Base-by-base conservation (phyloP, 1,140 invertebrate genomes). In the Procambarus virginalis region DNA sequence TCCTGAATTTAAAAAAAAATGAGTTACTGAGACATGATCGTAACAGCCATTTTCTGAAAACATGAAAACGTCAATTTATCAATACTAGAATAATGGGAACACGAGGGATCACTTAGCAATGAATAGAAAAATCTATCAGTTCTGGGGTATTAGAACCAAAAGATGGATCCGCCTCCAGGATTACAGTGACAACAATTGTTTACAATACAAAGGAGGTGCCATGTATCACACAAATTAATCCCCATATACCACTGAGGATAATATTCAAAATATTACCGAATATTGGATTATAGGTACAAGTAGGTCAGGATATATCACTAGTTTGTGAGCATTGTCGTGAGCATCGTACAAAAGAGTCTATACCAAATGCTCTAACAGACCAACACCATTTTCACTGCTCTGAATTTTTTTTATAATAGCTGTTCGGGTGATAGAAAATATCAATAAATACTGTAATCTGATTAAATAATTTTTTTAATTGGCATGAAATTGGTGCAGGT, bases 241-340 rank as follows among this genome's bases (percentile, higher is more conserved):
- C 34, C 68, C 22, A 73, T 73, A 73, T 73, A 73, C 68, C n/a
- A 73, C 34, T 22, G 34, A 73, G 68, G 68, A 73, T 22, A 73
- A 34, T 68, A 68, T 68, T 73, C 68, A 73, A 73, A 73, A 73
- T 73, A 73, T 73, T 73, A 73, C 68, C n/a, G 68, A 73, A 73
- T 73, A 73, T 73, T 73, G 68, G 68, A 34, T 73, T 73, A 34
- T 73, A 73, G 68, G 68, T 73, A 73, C 68, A 73, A 73, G 68
- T 73, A 73, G 68, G 68, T 73, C 68, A 73, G 68, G 68, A 73
- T 55, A 49, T 89, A 89, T 89, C 88, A 89, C 88, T 84, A 17
- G 75, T 84, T 89, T 17, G 51, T 89, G 88, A 89, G 81, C 81
- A 84, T 68, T 78, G 73, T 60, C 68, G 81, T 89, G 86, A 82